Base-by-base conservation (phyloP, 2,888 invertebrate species). In the Eupeodes latifasciatus region DNA sequence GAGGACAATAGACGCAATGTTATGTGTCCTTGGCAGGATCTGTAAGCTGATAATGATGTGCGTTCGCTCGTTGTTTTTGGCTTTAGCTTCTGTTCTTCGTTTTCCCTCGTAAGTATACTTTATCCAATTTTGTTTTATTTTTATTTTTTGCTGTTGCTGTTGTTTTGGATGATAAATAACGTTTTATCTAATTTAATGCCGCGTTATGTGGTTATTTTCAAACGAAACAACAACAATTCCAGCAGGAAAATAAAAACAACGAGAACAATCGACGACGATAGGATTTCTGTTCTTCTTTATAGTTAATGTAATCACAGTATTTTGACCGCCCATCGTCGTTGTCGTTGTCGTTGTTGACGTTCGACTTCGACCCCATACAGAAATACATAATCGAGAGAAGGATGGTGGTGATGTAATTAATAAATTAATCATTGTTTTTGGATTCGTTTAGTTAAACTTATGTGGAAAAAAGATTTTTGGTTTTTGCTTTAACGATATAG, bases 41-140 rank as follows among this genome's bases (percentile, higher is more conserved):
- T 88, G 64, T 85, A 81, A 88, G 85, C 88, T 88, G 88, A 88
- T 88, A 88, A 88, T 88, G 88, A 85, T 88, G 88, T 88, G 88
- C 77, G 88, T 88, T 55, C 71, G 66, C 66, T 81, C 81, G 74
- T 81, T 81, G 85, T 59, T 81, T 81, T 77, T 84, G 78, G 85
- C 85, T 88, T 85, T 74, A 74, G 78, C 71, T 71, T 71, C 53
- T 69, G 53, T 69, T 53, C 40, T 53, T 69, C 69, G 53, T 36
- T 71, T 69, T 81, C 55, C 64, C 40, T 16, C 66, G 57, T 7
- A n/a, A n/a, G n/a, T n/a, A 12, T 14, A 47, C 49, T 34, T 61
- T 5, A 11, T 51, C 61, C 44, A 55, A 16, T 74, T 76, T 71
- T 64, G 14, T 61, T n/a, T 2, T 40, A 66, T 40, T 44, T 78